Percentiles rank a stretch among this genome's conserved stretches.
These are phyloP conservation scores for Leptinotarsa haldemani DNA, from an alignment of 2,888 invertebrate genomes.

Conservation along the genomic window DNA sequence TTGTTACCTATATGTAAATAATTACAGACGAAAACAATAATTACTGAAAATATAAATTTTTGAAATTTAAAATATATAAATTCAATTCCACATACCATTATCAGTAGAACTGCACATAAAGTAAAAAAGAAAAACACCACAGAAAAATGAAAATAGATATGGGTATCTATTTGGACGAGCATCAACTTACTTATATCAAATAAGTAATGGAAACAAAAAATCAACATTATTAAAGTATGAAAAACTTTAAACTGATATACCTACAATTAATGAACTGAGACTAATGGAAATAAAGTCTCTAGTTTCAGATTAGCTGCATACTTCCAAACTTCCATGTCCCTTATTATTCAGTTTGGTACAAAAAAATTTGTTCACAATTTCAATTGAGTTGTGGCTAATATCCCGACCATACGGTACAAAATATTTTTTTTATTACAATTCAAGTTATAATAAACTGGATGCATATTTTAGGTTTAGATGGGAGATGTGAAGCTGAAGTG, in stretches of 20 bases:
- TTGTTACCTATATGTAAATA: too few relatives aligned
- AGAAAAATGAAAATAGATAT: constrained; percentile 1
- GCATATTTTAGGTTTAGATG: too few relatives aligned
- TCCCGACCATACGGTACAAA: not conserved
- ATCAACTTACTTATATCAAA: constrained; percentile 7
- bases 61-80: not conserved
- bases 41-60: too few relatives aligned
- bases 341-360: not conserved
- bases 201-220: constrained; percentile 22
- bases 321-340: not conserved
- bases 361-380: not conserved
- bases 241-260: constrained; percentile 1
- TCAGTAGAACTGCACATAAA: constrained; percentile 24
- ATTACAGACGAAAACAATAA: too few relatives aligned
- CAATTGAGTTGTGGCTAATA: not conserved
- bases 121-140: constrained; percentile 9
- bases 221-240: constrained; percentile 13
- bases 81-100: constrained; percentile 17
- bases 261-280: not conserved
- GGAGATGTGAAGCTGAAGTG: too few relatives aligned
- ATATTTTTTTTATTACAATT: too few relatives aligned
- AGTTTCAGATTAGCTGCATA: not conserved
- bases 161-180: not conserved
- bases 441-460: too few relatives aligned
- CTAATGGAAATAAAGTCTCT: not conserved